Base-by-base conservation (phyloP, 1,140 invertebrate genomes). In the Pantala flavescens region DNA sequence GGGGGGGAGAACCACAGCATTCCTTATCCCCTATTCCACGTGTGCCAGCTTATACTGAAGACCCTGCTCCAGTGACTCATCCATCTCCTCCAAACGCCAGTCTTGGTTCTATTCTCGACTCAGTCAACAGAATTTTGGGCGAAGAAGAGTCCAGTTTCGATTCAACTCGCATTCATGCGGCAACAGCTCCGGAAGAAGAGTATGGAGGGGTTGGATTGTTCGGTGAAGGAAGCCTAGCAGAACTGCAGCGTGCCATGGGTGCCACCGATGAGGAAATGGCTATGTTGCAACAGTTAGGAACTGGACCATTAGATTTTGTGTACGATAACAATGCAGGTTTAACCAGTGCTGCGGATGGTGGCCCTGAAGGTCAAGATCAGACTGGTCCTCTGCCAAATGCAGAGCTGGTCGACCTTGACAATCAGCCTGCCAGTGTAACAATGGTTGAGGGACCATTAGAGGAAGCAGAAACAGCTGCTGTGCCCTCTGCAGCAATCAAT, bases 181-280 rank as follows among this genome's bases (percentile, higher is more conserved):
- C 49, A 16, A 63, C 49, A 19, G 49, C 49, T 63, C 49, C 49
- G 3, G 49, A 63, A 63, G 49, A 63, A 3, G 49, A 63, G n/a
- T 63, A 63, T 63, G 49, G 49, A 63, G 49, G 49, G 12, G 49
- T 63, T 3, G 49, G 49, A 5, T 21, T 63, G 16, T 63, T 19
- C 12, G 49, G 49, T 3, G 49, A 63, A 63, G 49, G 49, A 19
- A 36, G 28, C 28, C 74, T 80, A 73, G 73, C 77, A 16, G 79
- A 81, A 16, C 63, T 81, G n/a, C 81, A 81, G 73, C 75, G 74
- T 43, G 81, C 80, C 43, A 81, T 81, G 79, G 80, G 80, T 16
- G 80, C 79, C 7, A 78, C 78, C 9, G 78, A 80, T 76, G 81
- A 79, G 71, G 79, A 81, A 74, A 81, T 81, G 81, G 77, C 77